These are phyloP conservation scores for Pseudeuparius sepicola DNA, from an alignment of 2,888 invertebrate genomes.

Conservation along the genomic window DNA sequence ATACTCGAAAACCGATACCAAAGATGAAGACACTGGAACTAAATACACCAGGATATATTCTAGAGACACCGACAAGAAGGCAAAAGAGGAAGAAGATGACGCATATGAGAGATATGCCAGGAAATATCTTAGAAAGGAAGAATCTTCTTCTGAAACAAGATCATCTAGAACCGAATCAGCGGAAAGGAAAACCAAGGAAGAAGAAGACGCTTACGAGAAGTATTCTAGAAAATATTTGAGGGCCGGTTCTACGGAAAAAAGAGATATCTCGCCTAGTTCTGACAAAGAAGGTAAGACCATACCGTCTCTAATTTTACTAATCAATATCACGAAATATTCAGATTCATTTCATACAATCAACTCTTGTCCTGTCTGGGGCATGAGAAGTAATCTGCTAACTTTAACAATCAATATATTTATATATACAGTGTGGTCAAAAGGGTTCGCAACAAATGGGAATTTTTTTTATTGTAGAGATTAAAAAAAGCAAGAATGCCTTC, in stretches of 20 bases:
- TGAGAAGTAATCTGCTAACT: too few relatives aligned
- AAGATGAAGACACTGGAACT: conserved; percentile 12
- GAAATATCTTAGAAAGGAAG: conserved; percentile 28
- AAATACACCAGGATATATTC: conserved; percentile 23
- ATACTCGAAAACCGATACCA: conserved; percentile 24
- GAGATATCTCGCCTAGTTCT: too few relatives aligned
- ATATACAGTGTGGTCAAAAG: too few relatives aligned
- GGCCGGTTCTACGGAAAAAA: conserved; percentile 5
- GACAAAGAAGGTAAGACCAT: too few relatives aligned
- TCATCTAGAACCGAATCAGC: conserved; percentile 23
- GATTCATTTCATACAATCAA: too few relatives aligned
- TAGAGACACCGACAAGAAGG: conserved; percentile 23
- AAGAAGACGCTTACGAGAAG: conserved; percentile 28
- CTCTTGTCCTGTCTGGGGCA: too few relatives aligned
- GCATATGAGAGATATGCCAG: conserved; percentile 28
- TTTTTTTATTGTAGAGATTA: too few relatives aligned
- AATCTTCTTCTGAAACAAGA: conserved; percentile 20
- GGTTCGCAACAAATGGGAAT: too few relatives aligned
- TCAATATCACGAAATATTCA: too few relatives aligned
- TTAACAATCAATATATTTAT: too few relatives aligned
- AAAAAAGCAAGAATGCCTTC: too few relatives aligned
- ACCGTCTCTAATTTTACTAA: too few relatives aligned
- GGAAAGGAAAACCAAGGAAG: conserved; percentile 24
- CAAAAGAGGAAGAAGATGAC: conserved; percentile 26
- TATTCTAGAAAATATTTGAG: conserved; percentile 29